Base-by-base conservation (phyloP, 2,797 vertebrate species). In the Acrossocheilus wenchowensis region DNA sequence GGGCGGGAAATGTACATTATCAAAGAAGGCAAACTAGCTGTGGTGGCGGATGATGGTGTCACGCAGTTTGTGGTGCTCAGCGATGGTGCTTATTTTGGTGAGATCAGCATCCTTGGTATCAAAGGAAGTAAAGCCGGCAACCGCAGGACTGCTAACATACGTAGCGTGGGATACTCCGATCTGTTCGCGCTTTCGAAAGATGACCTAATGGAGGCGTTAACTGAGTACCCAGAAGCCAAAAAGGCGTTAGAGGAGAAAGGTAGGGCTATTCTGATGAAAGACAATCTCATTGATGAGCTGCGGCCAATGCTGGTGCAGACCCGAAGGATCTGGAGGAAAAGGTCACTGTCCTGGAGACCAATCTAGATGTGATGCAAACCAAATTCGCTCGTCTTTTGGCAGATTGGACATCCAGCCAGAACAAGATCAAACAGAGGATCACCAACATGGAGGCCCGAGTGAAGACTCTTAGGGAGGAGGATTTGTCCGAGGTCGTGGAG, bases 1-100 rank as follows among this genome's bases (percentile, higher is more conserved):
- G 98, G 98, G 41, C 94, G 96, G 85, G 98, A 99, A 91, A 99
- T 99, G 98, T 99, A 99, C 85, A 99, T 99, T 86, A 98, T 99
- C 87, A 99, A 99, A 91, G 98, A 95, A 90, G 98, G 98, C 12
- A 97, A 97, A 84, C 77, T 99, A 86, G 98, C 98, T 0, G 98
- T 99, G 19, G 98, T 99, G 34, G 98, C 98, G 0, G 98, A 99
- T 2, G 98, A 99, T 1, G 98, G 98, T 0, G 69, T 99, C 43
- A 99, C 98, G 0, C 97, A 99, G 85, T 99, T 99, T 69, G 97
- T 98, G 69, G 98, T 99, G 48, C 96, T 99, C 26, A 95, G 97
- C 0, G 97, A 99, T 0, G 98, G 98, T 4, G 97, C 97, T 9
- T 99, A 99, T 94, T 99, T 99, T 1, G 98, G 98, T 57, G 98